Conservation (phyloP, 2,888 invertebrate species). For the Spodoptera littoralis region DNA sequence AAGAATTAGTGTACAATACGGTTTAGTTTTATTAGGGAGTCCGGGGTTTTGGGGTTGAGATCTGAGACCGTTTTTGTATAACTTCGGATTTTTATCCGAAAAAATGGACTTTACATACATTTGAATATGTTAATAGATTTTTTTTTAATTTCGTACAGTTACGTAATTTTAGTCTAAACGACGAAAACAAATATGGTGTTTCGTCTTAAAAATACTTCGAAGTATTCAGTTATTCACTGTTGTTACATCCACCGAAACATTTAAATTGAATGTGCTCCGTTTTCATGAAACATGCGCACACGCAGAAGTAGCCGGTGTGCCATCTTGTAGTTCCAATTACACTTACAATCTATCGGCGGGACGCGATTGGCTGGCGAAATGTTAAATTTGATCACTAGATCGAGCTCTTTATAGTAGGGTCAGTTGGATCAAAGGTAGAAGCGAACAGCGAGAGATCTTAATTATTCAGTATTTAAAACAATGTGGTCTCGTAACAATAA, state of each 20-base stretch:
- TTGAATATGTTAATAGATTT: constrained; percentile 4
- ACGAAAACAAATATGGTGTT: not conserved
- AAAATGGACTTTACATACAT: constrained; percentile 28
- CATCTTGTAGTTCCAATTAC: constrained; percentile 68
- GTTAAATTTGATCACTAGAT: constrained; percentile 65
- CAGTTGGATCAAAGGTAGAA: constrained; percentile 6
- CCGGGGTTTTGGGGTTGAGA: constrained; percentile 30
- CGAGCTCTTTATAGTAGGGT: constrained; percentile 32
- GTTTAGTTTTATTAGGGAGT: constrained; percentile 60
- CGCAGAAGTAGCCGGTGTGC: constrained; percentile 42
- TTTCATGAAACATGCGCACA: constrained; percentile 18
- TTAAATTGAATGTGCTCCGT: constrained; percentile 9
- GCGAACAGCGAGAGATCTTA: constrained; percentile 31
- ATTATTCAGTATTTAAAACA: too few relatives aligned
- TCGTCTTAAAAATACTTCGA: too few relatives aligned
- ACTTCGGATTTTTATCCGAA: constrained; percentile 4
- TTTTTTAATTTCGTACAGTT: constrained; percentile 18
- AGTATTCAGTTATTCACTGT: not conserved
- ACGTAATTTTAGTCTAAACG: not conserved
- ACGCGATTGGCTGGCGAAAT: constrained; percentile 66
- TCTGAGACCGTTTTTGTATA: constrained; percentile 24
- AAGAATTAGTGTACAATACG: constrained; percentile 81
- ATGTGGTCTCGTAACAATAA: too few relatives aligned
- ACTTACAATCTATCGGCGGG: constrained; percentile 65
- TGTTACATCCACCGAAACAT: constrained; percentile 1